These are phyloP conservation scores for Leptinotarsa peninsularis DNA, from an alignment of 2,888 invertebrate species.

Conservation along the genomic window DNA sequence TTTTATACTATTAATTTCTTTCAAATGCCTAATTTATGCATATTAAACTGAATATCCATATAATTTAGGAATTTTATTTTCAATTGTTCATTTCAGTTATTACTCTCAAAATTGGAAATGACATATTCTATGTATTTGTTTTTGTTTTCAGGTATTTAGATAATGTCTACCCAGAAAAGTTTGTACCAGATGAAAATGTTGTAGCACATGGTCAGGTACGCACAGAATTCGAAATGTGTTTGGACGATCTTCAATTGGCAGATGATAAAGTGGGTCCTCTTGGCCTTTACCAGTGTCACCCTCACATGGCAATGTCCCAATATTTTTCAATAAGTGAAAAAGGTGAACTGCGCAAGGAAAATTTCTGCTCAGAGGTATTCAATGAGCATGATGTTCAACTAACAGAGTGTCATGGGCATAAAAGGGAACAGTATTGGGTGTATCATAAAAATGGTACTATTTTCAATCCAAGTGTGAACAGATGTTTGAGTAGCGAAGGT, in stretches of 20 bases:
- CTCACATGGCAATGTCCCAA: conserved; percentile 75
- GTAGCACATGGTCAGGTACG: conserved; percentile 77
- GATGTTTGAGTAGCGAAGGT: conserved; percentile 62
- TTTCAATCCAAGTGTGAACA: conserved; percentile 60
- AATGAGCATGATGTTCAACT: conserved; percentile 67
- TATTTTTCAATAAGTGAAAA: conserved; percentile 78
- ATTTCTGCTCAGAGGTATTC: conserved; percentile 77
- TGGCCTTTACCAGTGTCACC: conserved; percentile 83
- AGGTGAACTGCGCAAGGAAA: conserved; percentile 82
- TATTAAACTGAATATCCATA: too few species aligned
- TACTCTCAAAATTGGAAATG: too few species aligned
- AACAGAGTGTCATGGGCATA: conserved; percentile 67
- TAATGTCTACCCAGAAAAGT: conserved; percentile 90
- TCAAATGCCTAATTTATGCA: too few species aligned
- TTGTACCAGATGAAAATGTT: conserved; percentile 87
- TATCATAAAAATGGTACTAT: conserved; percentile 60
- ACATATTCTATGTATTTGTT: not conserved
- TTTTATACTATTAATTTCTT: too few species aligned
- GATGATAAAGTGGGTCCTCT: conserved; percentile 77
- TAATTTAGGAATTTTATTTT: too few species aligned
- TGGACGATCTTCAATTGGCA: conserved; percentile 83
- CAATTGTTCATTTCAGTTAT: too few species aligned
- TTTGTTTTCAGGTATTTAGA: conserved; percentile 70
- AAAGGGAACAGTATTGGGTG: conserved; percentile 63
- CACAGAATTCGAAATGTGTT: conserved; percentile 75